Base-by-base conservation (phyloP, 2,113 vertebrate genomes). In the Tachysurus vachellii region DNA sequence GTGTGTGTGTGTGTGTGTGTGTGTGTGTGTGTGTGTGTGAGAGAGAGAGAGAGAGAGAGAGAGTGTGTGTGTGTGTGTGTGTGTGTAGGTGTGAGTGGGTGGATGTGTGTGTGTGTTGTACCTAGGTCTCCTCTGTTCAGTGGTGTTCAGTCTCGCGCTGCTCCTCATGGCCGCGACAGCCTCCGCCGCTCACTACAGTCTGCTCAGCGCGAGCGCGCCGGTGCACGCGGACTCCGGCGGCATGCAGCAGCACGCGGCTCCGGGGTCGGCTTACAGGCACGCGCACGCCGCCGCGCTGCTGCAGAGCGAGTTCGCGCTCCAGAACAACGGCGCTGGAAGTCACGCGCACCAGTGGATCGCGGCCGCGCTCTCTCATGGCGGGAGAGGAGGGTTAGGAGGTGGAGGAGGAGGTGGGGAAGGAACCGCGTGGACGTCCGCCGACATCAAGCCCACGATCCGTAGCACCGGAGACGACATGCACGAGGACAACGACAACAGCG, bases 301-400 rank as follows among this genome's bases (percentile, higher is more conserved):
- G 95, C 95, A 96, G 93, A 92, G 93, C 90, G 95, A 96, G 91
- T 96, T 95, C 90, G 93, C 96, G 92, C 95, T 98, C 95, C 97
- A 97, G 95, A 97, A 96, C 95, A 98, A 96, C 94, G 96, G 96
- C 94, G 97, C 97, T 94, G 96, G 96, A 92, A 97, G 97, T 96
- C 97, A 98, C 96, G 97, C 97, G 90, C 97, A 98, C 94, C 97
- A 98, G 96, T 98, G 97, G 97, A 97, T 98, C 95, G 95, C 97
- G 88, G 97, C 97, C 91, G 97, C 97, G 92, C 96, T 98, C 95
- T 84, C 66, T 73, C 83, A 84, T 53, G 83, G 83, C n/a, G 83
- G 47, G 23, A 84, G 83, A 75, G 68, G 31, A 23, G 79, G 79
- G 42, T 80, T 80, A 59, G 79, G 28, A 59, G 83, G 75, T 12